Evolutionary conservation across 2,888 invertebrate genomes (phyloP).

Genomic region (Eupithecia exiguata): DNA sequence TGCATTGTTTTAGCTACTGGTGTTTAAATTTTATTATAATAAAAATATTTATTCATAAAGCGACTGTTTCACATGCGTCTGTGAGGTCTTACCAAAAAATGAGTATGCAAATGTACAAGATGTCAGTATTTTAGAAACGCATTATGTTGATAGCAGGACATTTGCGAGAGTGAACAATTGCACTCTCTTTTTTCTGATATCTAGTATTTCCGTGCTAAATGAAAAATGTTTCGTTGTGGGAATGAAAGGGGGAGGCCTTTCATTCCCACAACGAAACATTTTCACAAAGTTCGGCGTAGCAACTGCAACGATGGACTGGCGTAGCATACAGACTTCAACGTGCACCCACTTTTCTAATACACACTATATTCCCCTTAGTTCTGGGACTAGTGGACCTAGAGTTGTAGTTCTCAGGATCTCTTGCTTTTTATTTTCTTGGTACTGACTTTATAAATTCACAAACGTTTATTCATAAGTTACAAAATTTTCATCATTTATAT

Average conservation of each 20-base stretch:
- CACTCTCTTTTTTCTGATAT: neutral
- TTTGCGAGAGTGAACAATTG: neutral
- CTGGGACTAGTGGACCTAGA: neutral
- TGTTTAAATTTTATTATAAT: slow-evolving; percentile 58
- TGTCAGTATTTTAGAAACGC: neutral
- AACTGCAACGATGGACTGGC: neutral
- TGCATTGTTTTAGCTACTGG: slow-evolving; percentile 68
- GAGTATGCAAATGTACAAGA: slow-evolving; percentile 14
- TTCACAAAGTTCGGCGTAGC: neutral
- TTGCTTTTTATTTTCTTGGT: neutral
- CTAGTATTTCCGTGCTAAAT: too few relatives aligned
- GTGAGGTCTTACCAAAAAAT: slow-evolving; percentile 55
- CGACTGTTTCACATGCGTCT: slow-evolving; percentile 56
- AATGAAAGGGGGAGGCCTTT: too few relatives aligned
- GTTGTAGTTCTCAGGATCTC: neutral
- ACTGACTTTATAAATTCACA: neutral
- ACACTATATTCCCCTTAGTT: neutral
- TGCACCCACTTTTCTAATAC: neutral
- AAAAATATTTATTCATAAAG: slow-evolving; percentile 63
- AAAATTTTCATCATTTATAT: neutral
- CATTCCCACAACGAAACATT: neutral
- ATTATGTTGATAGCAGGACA: neutral
- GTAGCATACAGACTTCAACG: neutral
- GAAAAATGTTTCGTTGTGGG: too few relatives aligned
- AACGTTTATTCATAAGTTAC: neutral